These are phyloP conservation scores for Dascillus cervinus DNA, from an alignment of 2,888 invertebrate genomes.

Conservation along the genomic window DNA sequence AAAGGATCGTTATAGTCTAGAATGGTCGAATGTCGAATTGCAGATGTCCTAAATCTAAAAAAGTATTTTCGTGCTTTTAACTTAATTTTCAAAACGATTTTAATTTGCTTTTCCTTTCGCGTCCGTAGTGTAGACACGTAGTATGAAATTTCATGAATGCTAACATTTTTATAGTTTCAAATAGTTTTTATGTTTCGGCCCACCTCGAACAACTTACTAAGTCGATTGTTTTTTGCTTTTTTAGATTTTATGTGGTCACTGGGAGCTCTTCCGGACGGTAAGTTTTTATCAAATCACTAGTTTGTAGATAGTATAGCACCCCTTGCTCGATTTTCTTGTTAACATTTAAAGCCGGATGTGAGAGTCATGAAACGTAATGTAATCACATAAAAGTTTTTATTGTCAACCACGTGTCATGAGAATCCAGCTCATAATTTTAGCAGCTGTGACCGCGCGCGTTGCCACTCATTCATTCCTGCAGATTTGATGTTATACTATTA, in stretches of 20 bases:
- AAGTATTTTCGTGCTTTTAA: slow-evolving; percentile 5
- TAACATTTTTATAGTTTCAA: slow-evolving; percentile 15
- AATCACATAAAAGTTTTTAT: too few species aligned
- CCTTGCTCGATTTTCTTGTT: too few species aligned
- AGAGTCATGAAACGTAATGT: too few species aligned
- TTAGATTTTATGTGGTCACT: slow-evolving; percentile 98
- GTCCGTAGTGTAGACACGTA: slow-evolving; percentile 38
- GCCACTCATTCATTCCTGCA: too few species aligned
- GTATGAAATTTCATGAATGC: slow-evolving; percentile 45
- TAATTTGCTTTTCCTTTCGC: slow-evolving; percentile 15
- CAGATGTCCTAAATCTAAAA: slow-evolving; percentile 16
- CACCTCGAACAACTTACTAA: too few species aligned
- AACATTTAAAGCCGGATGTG: too few species aligned
- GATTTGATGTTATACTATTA: too few species aligned
- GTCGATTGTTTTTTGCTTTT: slow-evolving; percentile 45
- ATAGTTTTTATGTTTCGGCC: slow-evolving; percentile 6
- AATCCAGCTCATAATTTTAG: too few species aligned
- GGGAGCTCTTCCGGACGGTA: slow-evolving; percentile 96
- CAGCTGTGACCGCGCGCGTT: too few species aligned
- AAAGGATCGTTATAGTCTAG: slow-evolving; percentile 5
- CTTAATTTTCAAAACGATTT: slow-evolving; percentile 9
- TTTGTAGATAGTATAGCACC: too few species aligned
- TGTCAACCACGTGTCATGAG: too few species aligned
- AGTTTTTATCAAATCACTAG: slow-evolving; percentile 50
- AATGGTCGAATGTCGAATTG: slow-evolving; percentile 24